Conservation (phyloP, 2,113 vertebrate species). For the Prunella himalayana region DNA sequence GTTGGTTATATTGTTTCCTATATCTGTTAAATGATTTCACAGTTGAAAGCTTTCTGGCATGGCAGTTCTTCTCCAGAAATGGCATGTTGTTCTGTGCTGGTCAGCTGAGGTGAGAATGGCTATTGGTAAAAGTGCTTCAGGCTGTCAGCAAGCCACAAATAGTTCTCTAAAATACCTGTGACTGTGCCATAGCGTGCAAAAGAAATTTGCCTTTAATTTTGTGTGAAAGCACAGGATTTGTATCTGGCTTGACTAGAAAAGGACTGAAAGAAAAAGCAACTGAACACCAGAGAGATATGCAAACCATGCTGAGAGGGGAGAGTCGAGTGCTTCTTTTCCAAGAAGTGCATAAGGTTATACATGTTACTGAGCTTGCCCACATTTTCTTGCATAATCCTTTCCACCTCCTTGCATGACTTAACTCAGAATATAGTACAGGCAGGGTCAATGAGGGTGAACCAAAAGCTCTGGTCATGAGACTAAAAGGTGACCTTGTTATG, state of each 20-base stretch:
- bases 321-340: not conserved
- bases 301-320: not conserved
- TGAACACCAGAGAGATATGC: not conserved
- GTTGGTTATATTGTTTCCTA: not conserved
- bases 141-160: not conserved
- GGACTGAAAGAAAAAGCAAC: not conserved
- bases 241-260: not conserved
- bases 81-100: not conserved
- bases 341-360: not conserved
- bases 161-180: not conserved
- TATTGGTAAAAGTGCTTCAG: not conserved
- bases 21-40: constrained; percentile 9
- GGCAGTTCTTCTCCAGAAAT: not conserved
- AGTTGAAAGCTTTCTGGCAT: not conserved
- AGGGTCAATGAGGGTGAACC: not conserved
- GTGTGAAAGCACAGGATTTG: not conserved
- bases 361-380: not conserved
- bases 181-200: not conserved
- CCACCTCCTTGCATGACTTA: constrained; percentile 7
- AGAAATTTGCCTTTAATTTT: not conserved
- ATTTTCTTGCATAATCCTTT: constrained; percentile 2
- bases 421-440: not conserved
- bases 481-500: constrained; percentile 56
- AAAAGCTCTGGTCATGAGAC: constrained; percentile 34
- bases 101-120: not conserved